Base-by-base conservation (phyloP, 2,113 vertebrate genomes). In the Dicrurus megarhynchus region DNA sequence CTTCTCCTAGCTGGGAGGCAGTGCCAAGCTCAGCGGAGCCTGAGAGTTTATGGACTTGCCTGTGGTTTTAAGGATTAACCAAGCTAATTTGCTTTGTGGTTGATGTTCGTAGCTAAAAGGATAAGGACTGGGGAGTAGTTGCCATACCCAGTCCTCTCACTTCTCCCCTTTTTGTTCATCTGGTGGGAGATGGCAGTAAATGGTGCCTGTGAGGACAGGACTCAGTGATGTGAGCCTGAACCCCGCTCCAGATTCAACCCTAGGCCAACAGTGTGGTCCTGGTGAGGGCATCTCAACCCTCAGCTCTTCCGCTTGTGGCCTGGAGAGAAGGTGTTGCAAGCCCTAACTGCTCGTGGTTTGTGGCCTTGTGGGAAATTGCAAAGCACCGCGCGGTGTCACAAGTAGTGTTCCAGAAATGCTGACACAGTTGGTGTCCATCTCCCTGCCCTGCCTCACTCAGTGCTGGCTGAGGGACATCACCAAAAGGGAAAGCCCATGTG, bases 321-420 rank as follows among this genome's bases (percentile, higher is more conserved):
- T 37, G 23, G 33, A 63, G 50, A 77, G 84, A 75, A 80, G 26
- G 7, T 22, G 32, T 37, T 73, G 23, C 30, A 70, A 42, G 24
- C 64, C 22, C 87, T 50, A 24, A 47, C 28, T 0, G 3, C 24
- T 52, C 75, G 10, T 26, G 56, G 23, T 57, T 55, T 42, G 18
- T 76, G 74, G 59, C 56, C 7, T 3, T 89, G 30, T 46, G 92
- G 37, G 33, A 89, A 84, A 35, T 11, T 61, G 50, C 22, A 50
- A 61, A 68, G 35, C 28, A n/a, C 2, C 0, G 0, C 24, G 21
- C 3, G 1, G 53, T 41, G 28, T 56, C 41, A 44, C 23, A 55
- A 33, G 24, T 5, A 47, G 10, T 1, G 1, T 50, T 85, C 12
- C 77, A 78, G 68, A 59, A 84, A 52, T n/a, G 24, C 3, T 6